Percentiles rank a stretch among this genome's conserved stretches.
Evolutionary conservation across 2,888 invertebrate species (phyloP).

Genomic region (Latrodectus hesperus): DNA sequence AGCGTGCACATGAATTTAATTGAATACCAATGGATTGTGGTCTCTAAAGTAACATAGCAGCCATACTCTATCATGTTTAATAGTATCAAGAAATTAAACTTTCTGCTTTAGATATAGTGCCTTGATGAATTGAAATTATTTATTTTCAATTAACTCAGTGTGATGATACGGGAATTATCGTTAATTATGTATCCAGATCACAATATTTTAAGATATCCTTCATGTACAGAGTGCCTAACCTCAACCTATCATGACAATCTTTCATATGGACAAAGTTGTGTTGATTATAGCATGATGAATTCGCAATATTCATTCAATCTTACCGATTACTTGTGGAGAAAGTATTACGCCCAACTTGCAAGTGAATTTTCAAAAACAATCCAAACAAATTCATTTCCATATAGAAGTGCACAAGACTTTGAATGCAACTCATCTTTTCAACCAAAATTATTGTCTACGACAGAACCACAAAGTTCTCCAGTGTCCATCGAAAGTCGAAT

Average conservation of each 20-base stretch:
- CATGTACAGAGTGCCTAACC: neutral
- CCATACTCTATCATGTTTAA: too few species aligned
- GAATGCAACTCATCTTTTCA: neutral
- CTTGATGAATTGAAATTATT: neutral
- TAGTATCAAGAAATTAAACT: too few species aligned
- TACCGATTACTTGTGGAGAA: slow-evolving; percentile 9
- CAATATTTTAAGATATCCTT: neutral
- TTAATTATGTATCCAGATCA: neutral
- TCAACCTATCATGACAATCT: neutral
- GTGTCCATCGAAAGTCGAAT: neutral
- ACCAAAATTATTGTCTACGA: neutral
- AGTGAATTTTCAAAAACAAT: neutral
- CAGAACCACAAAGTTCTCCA: neutral
- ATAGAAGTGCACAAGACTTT: neutral
- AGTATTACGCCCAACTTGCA: neutral
- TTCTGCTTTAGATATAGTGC: neutral
- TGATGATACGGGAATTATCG: neutral
- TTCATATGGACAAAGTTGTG: neutral
- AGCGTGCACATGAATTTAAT: neutral
- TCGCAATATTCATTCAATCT: neutral
- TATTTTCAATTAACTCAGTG: neutral
- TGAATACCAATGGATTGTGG: neutral
- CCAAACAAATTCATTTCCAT: neutral
- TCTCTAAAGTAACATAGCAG: too few species aligned
- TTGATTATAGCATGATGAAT: neutral